Percentiles rank a stretch among this genome's conserved stretches.
phyloP scores from a whole-genome alignment of 2,797 vertebrate species.

The Buphagus erythrorhynchus region DNA sequence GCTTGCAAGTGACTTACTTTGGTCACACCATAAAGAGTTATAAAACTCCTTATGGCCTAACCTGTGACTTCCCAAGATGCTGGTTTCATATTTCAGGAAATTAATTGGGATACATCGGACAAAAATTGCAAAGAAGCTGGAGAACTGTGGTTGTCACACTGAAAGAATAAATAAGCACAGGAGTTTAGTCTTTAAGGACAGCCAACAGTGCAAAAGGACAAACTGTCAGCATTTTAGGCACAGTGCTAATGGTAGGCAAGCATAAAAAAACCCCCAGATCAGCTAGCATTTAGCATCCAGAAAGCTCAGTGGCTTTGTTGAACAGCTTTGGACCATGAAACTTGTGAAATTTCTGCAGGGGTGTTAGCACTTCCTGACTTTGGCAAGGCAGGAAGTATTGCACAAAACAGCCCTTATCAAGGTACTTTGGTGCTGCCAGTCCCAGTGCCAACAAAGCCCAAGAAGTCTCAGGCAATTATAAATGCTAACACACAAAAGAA shows the following conservation, averaged over 20 bases:
- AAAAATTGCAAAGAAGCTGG: background rate
- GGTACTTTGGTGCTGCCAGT: background rate
- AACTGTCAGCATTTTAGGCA: background rate
- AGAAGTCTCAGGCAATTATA: background rate
- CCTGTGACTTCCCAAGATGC: background rate
- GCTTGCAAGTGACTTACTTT: background rate
- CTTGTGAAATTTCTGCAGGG: conserved; percentile 5
- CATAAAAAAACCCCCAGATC: background rate
- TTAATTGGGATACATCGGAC: background rate
- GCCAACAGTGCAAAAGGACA: background rate
- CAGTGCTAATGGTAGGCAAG: background rate
- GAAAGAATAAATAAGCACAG: background rate
- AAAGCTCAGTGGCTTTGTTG: background rate
- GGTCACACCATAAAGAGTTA: background rate
- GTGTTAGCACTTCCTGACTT: conserved; percentile 49
- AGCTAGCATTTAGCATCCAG: background rate
- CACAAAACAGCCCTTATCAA: background rate
- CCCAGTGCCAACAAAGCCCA: background rate
- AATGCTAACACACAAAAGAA: background rate
- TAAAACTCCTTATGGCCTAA: background rate
- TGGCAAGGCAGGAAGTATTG: conserved; percentile 31
- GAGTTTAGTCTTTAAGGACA: background rate
- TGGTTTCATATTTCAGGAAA: background rate
- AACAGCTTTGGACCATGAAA: background rate
- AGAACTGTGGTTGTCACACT: background rate